Evolutionary conservation across 2,797 vertebrate genomes (phyloP).

Genomic region (Harpagifer antarcticus): DNA sequence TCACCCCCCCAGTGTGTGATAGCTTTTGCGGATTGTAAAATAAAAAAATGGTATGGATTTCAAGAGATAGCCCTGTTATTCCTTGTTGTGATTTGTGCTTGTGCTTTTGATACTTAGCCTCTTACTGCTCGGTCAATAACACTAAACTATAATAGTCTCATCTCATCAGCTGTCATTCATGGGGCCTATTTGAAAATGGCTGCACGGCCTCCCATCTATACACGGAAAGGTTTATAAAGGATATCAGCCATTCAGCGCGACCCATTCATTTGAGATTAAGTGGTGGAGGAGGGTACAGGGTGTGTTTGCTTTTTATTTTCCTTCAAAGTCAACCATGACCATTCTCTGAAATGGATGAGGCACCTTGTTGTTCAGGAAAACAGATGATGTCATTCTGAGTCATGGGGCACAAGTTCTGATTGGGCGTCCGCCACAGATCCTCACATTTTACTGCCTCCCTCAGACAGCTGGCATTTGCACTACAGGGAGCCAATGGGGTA

Average conservation of each 20-base stretch:
- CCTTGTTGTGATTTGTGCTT: constrained; percentile 70
- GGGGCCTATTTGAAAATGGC: constrained; percentile 59
- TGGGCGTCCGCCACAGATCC: constrained; percentile 53
- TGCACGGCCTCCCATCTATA: constrained; percentile 46
- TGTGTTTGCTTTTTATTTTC: constrained; percentile 15
- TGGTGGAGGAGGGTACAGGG: not conserved
- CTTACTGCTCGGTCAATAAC: constrained; percentile 73
- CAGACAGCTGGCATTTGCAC: constrained; percentile 75
- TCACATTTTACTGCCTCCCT: constrained; percentile 66
- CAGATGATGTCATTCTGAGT: constrained; percentile 75
- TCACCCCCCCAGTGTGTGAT: constrained; percentile 63
- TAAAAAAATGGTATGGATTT: constrained; percentile 57
- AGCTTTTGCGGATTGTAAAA: constrained; percentile 54
- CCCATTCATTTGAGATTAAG: constrained; percentile 65
- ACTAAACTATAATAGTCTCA: constrained; percentile 72
- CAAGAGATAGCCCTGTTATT: constrained; percentile 60
- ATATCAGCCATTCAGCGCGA: constrained; percentile 47
- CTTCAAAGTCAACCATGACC: constrained; percentile 67
- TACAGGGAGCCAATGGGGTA: constrained; percentile 56
- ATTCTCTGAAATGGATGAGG: constrained; percentile 43
- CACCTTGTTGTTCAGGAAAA: constrained; percentile 67
- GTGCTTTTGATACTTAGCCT: constrained; percentile 65
- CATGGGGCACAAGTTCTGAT: constrained; percentile 64
- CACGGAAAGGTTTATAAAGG: constrained; percentile 65
- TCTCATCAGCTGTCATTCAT: constrained; percentile 72